phyloP scores from a whole-genome alignment of 2,888 invertebrate genomes.

The Tetanocera ferruginea region DNA sequence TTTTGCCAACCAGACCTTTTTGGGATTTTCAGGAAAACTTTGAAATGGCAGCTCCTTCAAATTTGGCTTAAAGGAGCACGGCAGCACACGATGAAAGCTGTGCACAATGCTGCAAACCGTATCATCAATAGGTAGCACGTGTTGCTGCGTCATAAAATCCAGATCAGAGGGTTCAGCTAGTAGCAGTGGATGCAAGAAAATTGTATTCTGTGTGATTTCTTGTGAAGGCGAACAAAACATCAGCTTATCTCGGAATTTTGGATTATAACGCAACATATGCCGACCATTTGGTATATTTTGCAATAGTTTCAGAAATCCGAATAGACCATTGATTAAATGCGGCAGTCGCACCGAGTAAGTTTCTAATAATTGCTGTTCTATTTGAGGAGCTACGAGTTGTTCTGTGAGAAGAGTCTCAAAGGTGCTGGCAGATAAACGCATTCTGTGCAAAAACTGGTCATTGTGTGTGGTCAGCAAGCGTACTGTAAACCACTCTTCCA shows the following conservation, averaged over 20 bases:
- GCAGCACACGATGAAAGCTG: slow-evolving; percentile 53
- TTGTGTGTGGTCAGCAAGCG: slow-evolving; percentile 47
- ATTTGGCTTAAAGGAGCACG: slow-evolving; percentile 55
- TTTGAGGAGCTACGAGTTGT: slow-evolving; percentile 44
- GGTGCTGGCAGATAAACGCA: slow-evolving; percentile 53
- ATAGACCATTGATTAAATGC: slow-evolving; percentile 54
- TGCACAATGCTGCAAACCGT: slow-evolving; percentile 58
- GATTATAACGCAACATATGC: slow-evolving; percentile 58
- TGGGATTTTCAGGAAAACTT: not conserved
- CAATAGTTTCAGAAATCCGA: slow-evolving; percentile 58
- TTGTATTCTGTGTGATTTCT: slow-evolving; percentile 51
- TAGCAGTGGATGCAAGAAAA: slow-evolving; percentile 54
- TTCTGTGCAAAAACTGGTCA: not conserved
- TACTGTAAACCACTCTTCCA: slow-evolving; percentile 61
- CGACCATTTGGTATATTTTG: slow-evolving; percentile 52
- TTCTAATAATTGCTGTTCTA: slow-evolving; percentile 56
- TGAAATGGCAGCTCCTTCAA: not conserved
- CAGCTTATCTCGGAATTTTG: slow-evolving; percentile 58
- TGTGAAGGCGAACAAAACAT: slow-evolving; percentile 55
- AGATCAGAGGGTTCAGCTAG: slow-evolving; percentile 51
- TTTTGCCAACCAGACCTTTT: not conserved
- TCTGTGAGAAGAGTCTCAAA: slow-evolving; percentile 57
- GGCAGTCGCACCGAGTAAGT: slow-evolving; percentile 53
- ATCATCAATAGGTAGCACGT: slow-evolving; percentile 56
- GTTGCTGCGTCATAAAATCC: slow-evolving; percentile 55